phyloP scores from a whole-genome alignment of 1,140 invertebrate species.

The Zaprionus inermis region DNA sequence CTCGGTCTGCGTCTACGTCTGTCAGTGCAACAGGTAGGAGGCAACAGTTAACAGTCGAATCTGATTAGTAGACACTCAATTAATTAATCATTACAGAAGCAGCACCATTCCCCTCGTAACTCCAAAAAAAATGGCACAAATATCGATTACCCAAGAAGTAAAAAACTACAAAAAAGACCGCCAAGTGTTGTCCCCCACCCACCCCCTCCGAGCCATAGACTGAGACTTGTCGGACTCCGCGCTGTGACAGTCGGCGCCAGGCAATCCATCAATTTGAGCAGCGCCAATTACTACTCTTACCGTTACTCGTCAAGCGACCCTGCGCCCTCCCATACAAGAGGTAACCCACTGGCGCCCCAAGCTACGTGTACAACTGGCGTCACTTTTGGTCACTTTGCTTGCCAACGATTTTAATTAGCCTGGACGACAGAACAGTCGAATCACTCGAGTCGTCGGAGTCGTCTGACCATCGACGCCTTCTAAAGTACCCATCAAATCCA shows the following conservation, averaged over 20 bases:
- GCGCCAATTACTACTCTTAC: slow-evolving; percentile 75
- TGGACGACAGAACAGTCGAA: slow-evolving; percentile 40
- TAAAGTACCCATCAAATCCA: slow-evolving; percentile 39
- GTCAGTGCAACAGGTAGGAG: slow-evolving; percentile 53
- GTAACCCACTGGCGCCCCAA: slow-evolving; percentile 30
- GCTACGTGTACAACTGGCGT: slow-evolving; percentile 29
- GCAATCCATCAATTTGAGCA: slow-evolving; percentile 76
- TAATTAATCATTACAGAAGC: slow-evolving; percentile 73
- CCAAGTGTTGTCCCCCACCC: slow-evolving; percentile 35
- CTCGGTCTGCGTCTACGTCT: background rate
- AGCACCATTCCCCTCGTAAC: background rate
- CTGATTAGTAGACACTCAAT: slow-evolving; percentile 53
- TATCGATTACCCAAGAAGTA: slow-evolving; percentile 65
- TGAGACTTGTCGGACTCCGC: slow-evolving; percentile 23
- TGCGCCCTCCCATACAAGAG: too few species aligned
- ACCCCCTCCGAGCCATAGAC: background rate
- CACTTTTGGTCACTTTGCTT: slow-evolving; percentile 39
- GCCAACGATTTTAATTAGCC: slow-evolving; percentile 38
- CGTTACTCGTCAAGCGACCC: slow-evolving; percentile 70
- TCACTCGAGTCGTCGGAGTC: slow-evolving; percentile 21
- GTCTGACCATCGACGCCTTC: slow-evolving; percentile 44
- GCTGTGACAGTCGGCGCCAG: slow-evolving; percentile 73
- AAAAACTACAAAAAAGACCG: slow-evolving; percentile 62
- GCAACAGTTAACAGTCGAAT: slow-evolving; percentile 13
- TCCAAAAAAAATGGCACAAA: slow-evolving; percentile 71